Evolutionary conservation across 1,140 invertebrate species (phyloP), one percentile per base, ranked within the genome.

Genomic region (Drosophila chauvacae): DNA sequence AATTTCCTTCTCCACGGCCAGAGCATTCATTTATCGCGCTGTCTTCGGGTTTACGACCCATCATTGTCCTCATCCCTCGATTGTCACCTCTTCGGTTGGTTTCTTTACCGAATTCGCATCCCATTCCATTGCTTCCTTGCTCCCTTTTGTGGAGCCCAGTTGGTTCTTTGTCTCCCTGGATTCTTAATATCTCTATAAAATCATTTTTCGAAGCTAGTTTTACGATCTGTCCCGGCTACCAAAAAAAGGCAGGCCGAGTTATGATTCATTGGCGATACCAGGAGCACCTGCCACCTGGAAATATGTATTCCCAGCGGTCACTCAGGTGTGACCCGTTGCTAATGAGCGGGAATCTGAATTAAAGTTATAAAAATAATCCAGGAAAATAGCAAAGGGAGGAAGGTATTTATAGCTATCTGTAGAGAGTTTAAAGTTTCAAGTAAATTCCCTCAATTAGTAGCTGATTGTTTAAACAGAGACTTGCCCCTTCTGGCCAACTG

Each of bases 141-240:
- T 77, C 48, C 62, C 41, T 61, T 79, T 66, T 71, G 77, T 80
- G 64, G 76, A 30, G 53, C 50, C 23, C 51, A 48, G 35, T 69
- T 7, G n/a, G 20, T 30, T 50, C 55, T 51, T 59, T 59, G 53
- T 72, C 66, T 60, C 20, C n/a, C 16, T 23, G 37, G 37, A 7
- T 65, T 47, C 79, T 86, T 78, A 86, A 85, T 86, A 86, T 79
- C 56, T 70, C 62, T 45, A 86, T 88, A 88, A 84, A 88, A 74
- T 69, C 58, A 80, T 78, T 84, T 84, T 59, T 61, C 48, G 26
- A 41, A 51, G 51, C 51, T 53, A 62, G 70, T 81, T 88, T 88
- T 60, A 88, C 65, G 75, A 82, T 48, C 74, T 64, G 44, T 60
- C 59, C 20, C 50, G 42, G 71, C 75, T 81, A 62, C 81, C 64